Evolutionary conservation across 2,888 invertebrate species (phyloP).

Genomic region (Athetis lepigone): DNA sequence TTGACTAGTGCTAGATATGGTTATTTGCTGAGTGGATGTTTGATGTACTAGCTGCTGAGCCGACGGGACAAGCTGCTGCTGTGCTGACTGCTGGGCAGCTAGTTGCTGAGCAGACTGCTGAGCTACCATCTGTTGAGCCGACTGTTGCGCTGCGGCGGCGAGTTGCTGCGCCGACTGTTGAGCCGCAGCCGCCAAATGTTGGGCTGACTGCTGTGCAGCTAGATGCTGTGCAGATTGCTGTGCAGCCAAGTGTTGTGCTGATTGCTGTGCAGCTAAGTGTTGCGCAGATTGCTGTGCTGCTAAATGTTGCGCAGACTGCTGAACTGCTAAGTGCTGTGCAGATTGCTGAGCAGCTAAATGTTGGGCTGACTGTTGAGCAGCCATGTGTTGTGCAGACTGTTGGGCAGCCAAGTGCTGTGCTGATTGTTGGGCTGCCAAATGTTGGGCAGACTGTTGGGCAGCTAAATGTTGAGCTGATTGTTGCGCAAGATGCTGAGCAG

Average conservation of each 20-base stretch:
- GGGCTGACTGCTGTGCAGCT: constrained; percentile 78
- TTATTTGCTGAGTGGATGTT: constrained; percentile 87
- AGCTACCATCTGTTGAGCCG: constrained; percentile 75
- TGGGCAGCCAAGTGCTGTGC: constrained; percentile 79
- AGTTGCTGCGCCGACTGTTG: constrained; percentile 82
- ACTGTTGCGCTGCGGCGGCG: constrained; percentile 76
- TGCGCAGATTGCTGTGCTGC: constrained; percentile 70
- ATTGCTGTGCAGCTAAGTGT: constrained; percentile 71
- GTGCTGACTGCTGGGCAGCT: constrained; percentile 84
- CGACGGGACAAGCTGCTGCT: constrained; percentile 83
- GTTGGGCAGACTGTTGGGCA: constrained; percentile 76
- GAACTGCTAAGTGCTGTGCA: constrained; percentile 75
- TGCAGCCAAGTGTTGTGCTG: constrained; percentile 72
- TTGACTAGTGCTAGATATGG: constrained; percentile 87
- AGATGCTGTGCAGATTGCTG: constrained; percentile 69
- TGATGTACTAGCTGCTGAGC: constrained; percentile 86
- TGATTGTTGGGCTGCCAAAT: constrained; percentile 78
- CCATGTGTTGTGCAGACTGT: constrained; percentile 82
- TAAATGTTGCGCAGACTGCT: constrained; percentile 74
- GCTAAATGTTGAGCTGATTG: constrained; percentile 79
- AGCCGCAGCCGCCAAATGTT: constrained; percentile 76
- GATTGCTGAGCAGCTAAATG: constrained; percentile 74
- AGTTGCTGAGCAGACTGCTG: constrained; percentile 83
- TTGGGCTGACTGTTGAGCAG: constrained; percentile 79
- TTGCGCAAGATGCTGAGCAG: constrained; percentile 75